Conservation (phyloP, 2,797 vertebrate genomes). For the Sebastes alutus region DNA sequence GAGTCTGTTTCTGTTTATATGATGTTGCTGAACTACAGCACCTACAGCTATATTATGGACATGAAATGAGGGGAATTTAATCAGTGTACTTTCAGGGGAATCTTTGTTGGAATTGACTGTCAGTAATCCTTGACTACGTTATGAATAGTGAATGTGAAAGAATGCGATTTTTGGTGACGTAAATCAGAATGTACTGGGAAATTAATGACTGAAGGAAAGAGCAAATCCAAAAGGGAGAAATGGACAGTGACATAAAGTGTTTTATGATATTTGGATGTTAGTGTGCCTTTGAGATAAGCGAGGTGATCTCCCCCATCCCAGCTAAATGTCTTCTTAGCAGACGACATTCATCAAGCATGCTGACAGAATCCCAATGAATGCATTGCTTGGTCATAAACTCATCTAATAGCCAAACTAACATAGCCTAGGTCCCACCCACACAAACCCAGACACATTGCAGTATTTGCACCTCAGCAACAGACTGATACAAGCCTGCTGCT, state of each 20-base stretch:
- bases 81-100: neutral
- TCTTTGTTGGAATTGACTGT: constrained; percentile 5
- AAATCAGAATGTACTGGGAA: neutral
- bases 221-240: neutral
- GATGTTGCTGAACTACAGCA: neutral
- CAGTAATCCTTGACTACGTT: neutral
- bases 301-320: constrained; percentile 1
- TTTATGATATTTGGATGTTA: neutral
- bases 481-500: neutral
- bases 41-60: neutral
- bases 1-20: constrained; percentile 28
- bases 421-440: constrained; percentile 12
- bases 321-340: constrained; percentile 9
- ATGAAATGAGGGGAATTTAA: neutral
- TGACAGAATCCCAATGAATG: constrained; percentile 6
- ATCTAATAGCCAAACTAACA: neutral
- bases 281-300: neutral
- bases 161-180: neutral
- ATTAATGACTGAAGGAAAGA: neutral
- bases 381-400: constrained; percentile 3
- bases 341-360: constrained; percentile 1
- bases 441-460: constrained; percentile 12
- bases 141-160: neutral
- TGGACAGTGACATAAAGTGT: neutral
- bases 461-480: neutral